A percentile compares a stretch with the other conserved stretches of the same genome.
phyloP scores from a whole-genome alignment of 2,888 invertebrate species.

The Miltochrista miniata region DNA sequence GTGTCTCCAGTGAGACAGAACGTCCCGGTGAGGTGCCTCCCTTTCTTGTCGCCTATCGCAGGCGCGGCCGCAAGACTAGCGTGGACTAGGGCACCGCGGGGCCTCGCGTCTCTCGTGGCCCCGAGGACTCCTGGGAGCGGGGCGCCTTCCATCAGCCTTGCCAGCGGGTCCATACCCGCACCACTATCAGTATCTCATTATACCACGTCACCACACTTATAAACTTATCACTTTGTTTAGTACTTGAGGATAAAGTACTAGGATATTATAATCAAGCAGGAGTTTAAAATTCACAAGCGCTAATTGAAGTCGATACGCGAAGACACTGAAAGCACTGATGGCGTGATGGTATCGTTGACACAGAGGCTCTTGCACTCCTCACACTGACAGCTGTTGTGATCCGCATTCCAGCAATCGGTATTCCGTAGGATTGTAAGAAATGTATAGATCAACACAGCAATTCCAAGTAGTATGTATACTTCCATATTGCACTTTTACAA shows the following conservation, averaged over 20 bases:
- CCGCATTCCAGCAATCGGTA: constrained; percentile 63
- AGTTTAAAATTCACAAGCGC: constrained; percentile 37
- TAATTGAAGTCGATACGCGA: constrained; percentile 57
- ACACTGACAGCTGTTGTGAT: constrained; percentile 64
- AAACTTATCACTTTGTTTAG: not conserved
- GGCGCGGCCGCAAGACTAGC: constrained; percentile 90
- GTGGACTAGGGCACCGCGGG: constrained; percentile 89
- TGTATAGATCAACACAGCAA: constrained; percentile 70
- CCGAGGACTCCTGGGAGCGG: constrained; percentile 84
- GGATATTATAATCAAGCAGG: constrained; percentile 1
- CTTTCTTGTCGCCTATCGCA: constrained; percentile 87
- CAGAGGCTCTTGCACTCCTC: constrained; percentile 68
- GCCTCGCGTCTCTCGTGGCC: constrained; percentile 80
- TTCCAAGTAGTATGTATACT: constrained; percentile 69
- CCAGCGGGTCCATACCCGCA: constrained; percentile 90
- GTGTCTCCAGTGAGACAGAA: constrained; percentile 96
- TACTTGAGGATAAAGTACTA: constrained; percentile 12
- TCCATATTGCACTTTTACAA: constrained; percentile 60
- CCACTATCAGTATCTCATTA: constrained; percentile 38
- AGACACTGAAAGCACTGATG: constrained; percentile 59
- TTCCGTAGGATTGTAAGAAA: constrained; percentile 59
- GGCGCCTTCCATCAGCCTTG: constrained; percentile 91
- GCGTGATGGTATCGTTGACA: constrained; percentile 41
- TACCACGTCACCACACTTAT: constrained; percentile 11
- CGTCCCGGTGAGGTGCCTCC: constrained; percentile 93